Conservation (phyloP, 1,140 invertebrate genomes). For the Nasonia longicornis region DNA sequence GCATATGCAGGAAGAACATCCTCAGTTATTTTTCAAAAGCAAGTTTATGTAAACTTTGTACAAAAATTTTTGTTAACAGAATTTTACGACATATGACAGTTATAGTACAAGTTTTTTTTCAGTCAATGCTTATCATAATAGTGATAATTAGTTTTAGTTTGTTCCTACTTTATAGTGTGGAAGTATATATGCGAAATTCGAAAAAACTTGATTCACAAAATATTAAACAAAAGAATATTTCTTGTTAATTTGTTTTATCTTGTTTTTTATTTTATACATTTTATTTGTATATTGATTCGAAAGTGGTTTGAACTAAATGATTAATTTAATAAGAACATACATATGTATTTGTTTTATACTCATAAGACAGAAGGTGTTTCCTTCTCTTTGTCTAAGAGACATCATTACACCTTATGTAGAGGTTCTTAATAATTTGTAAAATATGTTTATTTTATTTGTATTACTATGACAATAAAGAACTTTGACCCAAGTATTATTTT, state of each 20-base stretch:
- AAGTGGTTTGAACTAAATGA: background rate
- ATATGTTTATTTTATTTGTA: background rate
- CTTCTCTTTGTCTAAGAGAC: background rate
- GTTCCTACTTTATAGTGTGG: background rate
- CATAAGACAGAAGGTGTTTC: too few species aligned
- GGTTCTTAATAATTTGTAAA: background rate
- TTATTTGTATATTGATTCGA: background rate
- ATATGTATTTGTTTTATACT: background rate
- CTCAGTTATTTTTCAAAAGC: conserved; percentile 27
- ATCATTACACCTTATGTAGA: background rate
- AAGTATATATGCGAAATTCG: background rate
- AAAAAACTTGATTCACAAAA: background rate
- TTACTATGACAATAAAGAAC: background rate
- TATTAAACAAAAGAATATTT: too few species aligned
- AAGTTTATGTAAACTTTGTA: conserved; percentile 6
- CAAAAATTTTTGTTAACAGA: background rate
- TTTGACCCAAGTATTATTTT: too few species aligned
- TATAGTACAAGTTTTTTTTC: background rate
- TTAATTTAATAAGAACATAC: background rate
- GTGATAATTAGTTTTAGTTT: background rate
- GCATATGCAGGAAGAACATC: conserved; percentile 34
- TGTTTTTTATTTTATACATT: background rate
- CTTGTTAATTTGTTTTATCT: background rate
- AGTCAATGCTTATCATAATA: background rate
- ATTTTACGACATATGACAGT: background rate